Base-by-base conservation (phyloP, 2,888 invertebrate genomes). In the Drosophila austrosaltans region DNA sequence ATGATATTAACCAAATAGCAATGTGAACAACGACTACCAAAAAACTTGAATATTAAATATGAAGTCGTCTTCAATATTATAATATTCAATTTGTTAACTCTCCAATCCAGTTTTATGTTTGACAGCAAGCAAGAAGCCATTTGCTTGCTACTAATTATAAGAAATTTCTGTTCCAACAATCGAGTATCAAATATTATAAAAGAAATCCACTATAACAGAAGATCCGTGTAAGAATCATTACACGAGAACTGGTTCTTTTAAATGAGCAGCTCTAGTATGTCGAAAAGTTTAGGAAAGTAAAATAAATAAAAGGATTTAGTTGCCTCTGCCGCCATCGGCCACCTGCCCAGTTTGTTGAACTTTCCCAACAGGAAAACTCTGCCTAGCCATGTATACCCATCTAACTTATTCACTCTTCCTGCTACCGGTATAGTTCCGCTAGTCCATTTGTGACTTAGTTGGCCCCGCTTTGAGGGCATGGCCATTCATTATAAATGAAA, bases 291-390 rank as follows among this genome's bases (percentile, higher is more conserved):
- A 22, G 22, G 22, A 10, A 10, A 22, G 20, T 22, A 7, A 48
- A 7, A 20, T 48, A 48, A 48, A 48, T 44, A 48, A 48, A 48
- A 48, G 48, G 48, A 48, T 48, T 48, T 48, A 48, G 22, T 12
- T 10, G 5, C 48, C 10, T 22, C 10, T 25, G 48, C 40, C n/a
- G 4, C 3, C 10, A 12, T 8, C 48, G 16, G 16, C 1, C 1
- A 39, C 54, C 12, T 53, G 40, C 56, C 63, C 73, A 63, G 65
- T 72, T 73, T 59, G 61, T 63, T 72, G 72, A 72, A 72, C 72
- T 72, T 72, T 53, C 25, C 36, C 12, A 39, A 16, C 36, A 22
- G 57, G 36, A 57, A 57, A 57, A 57, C 36, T 22, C 39, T 39
- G 36, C 57, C 57, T 7, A 16, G 56, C 20, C 10, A 8, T 10